phyloP scores from a whole-genome alignment of 2,797 vertebrate genomes.

The Pangasius larnaudii region DNA sequence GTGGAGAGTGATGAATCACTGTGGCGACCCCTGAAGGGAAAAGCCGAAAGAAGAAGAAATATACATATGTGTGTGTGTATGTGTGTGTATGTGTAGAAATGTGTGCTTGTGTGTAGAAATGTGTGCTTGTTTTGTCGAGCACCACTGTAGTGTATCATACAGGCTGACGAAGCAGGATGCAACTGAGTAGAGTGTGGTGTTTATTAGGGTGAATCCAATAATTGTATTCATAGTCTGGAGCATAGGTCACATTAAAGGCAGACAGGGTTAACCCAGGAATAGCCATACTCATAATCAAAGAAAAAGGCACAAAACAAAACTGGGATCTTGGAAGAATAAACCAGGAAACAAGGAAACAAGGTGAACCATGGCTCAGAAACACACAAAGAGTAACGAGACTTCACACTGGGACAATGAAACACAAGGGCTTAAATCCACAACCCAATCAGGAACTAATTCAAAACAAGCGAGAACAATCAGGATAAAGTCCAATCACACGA shows the following conservation, averaged over 20 bases:
- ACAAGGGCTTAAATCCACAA: neutral
- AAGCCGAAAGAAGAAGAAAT: too few relatives aligned
- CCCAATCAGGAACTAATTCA: neutral
- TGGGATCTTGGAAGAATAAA: neutral
- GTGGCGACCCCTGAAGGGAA: too few relatives aligned
- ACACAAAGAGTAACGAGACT: neutral
- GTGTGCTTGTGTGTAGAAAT: too few relatives aligned
- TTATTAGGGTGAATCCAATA: neutral
- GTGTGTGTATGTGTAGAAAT: too few relatives aligned
- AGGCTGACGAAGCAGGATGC: neutral
- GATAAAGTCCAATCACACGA: neutral
- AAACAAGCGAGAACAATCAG: neutral
- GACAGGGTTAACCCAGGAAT: neutral
- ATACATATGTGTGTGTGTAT: too few relatives aligned
- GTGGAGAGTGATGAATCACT: too few relatives aligned
- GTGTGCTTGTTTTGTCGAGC: too few relatives aligned
- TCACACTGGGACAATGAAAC: slow-evolving; percentile 1
- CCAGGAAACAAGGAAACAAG: neutral
- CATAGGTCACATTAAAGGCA: neutral
- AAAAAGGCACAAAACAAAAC: neutral
- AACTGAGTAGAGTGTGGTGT: neutral
- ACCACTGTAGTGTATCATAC: neutral
- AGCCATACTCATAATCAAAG: neutral
- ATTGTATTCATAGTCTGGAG: neutral
- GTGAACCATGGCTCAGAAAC: neutral